Base-by-base conservation (phyloP, 2,888 invertebrate genomes). In the Plebejus argus region DNA sequence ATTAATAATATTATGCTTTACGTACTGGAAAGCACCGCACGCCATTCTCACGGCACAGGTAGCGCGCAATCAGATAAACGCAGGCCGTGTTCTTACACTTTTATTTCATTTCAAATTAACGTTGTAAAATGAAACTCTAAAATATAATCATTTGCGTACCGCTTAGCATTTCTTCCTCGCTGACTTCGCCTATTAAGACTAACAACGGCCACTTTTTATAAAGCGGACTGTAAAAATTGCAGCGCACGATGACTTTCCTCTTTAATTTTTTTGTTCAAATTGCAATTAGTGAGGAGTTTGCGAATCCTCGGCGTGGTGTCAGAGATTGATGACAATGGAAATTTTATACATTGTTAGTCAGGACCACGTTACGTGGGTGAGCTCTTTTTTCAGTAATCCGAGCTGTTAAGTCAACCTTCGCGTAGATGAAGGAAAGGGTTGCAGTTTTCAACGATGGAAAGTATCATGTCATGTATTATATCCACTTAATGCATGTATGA, bases 261-360 rank as follows among this genome's bases (percentile, higher is more conserved):
- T 93, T 93, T 90, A 91, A 91, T 92, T 93, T 87, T 66, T 92
- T 92, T 91, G 91, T 92, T 92, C 91, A 93, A 93, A 92, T 91
- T 92, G 92, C 93, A 92, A 93, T 94, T 93, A 93, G 93, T 91
- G 92, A 92, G 89, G 93, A 92, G 91, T 92, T 92, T 90, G 90
- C 88, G 92, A 92, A 91, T 93, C 90, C 93, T 91, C 91, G 87
- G 86, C 90, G 89, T 87, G 89, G 90, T 91, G 93, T 92, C 93
- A 91, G 93, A 93, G 93, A 94, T 94, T 94, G 93, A 93, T 93
- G 93, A 93, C 93, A 93, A 93, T 93, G 93, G 92, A 93, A 93
- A 92, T 93, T 93, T 93, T 93, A 93, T 93, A 93, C 93, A 92
- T 93, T 93, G 93, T 93, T 93, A 93, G 93, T 87, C 92, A 89